These are phyloP conservation scores for Anguilla megastoma DNA, from an alignment of 2,797 vertebrate genomes.

Conservation along the genomic window DNA sequence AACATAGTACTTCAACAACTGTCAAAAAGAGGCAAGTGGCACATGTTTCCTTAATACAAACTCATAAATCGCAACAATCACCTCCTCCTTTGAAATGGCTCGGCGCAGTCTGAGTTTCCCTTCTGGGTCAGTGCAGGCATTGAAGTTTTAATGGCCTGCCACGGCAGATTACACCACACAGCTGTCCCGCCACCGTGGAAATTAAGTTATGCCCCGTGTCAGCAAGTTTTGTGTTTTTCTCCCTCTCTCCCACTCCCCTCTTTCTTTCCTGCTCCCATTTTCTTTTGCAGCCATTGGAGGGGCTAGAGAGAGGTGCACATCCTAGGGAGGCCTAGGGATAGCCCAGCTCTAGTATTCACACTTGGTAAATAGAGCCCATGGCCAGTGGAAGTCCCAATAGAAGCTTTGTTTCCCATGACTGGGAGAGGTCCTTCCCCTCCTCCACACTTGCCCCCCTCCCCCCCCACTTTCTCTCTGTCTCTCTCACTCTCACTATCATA, in stretches of 20 bases:
- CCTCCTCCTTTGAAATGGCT: slow-evolving; percentile 90
- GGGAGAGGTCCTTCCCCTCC: slow-evolving; percentile 30
- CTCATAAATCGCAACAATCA: slow-evolving; percentile 96
- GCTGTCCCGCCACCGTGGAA: slow-evolving; percentile 99
- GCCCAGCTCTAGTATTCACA: slow-evolving; percentile 21
- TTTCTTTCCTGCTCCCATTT: slow-evolving; percentile 58
- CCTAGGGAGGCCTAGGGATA: slow-evolving; percentile 49
- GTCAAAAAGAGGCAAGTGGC: slow-evolving; percentile 89
- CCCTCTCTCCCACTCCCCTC: slow-evolving; percentile 65
- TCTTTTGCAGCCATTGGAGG: slow-evolving; percentile 58
- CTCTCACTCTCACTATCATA: slow-evolving; percentile 35
- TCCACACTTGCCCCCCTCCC: slow-evolving; percentile 27
- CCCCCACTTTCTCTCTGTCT: slow-evolving; percentile 30
- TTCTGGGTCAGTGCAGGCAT: slow-evolving; percentile 98
- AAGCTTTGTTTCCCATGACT: slow-evolving; percentile 51
- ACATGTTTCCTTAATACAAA: slow-evolving; percentile 95
- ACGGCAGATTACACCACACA: slow-evolving; percentile 99
- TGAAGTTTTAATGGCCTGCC: slow-evolving; percentile 98
- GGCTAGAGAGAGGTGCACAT: slow-evolving; percentile 74
- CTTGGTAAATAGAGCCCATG: slow-evolving; percentile 45
- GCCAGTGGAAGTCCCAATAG: slow-evolving; percentile 62
- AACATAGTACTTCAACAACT: slow-evolving; percentile 51
- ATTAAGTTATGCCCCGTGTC: slow-evolving; percentile 99
- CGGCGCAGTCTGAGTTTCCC: slow-evolving; percentile 90
- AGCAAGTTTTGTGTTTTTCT: slow-evolving; percentile 87